Evolutionary conservation across 2,113 vertebrate genomes (phyloP), one percentile per base, ranked within the genome.

Genomic region (Gavialis gangeticus): DNA sequence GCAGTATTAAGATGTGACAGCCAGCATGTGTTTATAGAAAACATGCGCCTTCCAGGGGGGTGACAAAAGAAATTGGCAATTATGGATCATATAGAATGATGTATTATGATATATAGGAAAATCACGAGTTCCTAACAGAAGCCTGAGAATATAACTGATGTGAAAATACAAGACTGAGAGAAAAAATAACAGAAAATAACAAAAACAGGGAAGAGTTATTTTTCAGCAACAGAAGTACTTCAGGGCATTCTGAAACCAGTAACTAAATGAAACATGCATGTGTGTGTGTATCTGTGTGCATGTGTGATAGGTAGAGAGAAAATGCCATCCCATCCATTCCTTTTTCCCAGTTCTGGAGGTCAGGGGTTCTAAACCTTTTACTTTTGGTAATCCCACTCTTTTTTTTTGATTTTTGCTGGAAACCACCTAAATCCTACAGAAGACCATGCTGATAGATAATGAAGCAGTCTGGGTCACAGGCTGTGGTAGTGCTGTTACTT

Each of bases 51-150:
- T 83, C 90, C 84, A 96, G 94, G 96, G 90, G 95, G 93, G 96
- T 96, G 96, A 95, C 84, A 93, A 75, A 96, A 84, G 94, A 81
- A 95, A 95, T 88, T 93, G 95, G 83, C 94, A 89, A 93, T 76
- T 87, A 92, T 84, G 96, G 95, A 95, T 96, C 95, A 97, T 92
- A 94, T 87, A 95, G 80, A 97, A 95, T 4, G 1, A 94, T 95
- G 94, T 95, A 91, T 91, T 92, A 92, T 87, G 94, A 73, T 94
- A 94, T 73, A 16, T 88, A 86, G 73, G 86, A 96, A 88, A 94
- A 94, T 82, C 85, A 2, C 75, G 89, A 90, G 89, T 93, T 67
- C 91, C 59, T 63, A 84, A 60, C 0, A 0, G 63, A 59, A 0
- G 14, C 96, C 56, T 12, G 76, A 54, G 90, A 84, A 95, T 88